Conservation (phyloP, 2,113 vertebrate genomes). For the Oreochromis niloticus region DNA sequence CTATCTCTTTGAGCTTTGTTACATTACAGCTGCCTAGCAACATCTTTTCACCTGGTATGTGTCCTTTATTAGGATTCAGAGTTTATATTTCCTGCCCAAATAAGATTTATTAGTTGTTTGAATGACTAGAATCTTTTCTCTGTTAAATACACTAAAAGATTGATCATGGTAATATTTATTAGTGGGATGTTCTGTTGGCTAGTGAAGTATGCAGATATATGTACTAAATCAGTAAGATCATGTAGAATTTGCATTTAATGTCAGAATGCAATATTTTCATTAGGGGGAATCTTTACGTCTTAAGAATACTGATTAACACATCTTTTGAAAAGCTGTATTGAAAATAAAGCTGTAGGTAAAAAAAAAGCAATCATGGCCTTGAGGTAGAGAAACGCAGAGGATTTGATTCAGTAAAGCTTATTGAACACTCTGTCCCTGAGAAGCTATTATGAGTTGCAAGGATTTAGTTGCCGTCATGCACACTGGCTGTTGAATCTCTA, state of each 20-base stretch:
- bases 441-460: slow-evolving; percentile 26
- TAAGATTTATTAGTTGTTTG: background rate
- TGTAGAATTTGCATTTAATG: background rate
- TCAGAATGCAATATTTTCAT: background rate
- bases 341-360: background rate
- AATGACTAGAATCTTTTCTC: background rate
- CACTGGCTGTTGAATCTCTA: background rate
- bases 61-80: background rate
- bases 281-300: background rate
- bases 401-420: background rate
- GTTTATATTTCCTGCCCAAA: background rate
- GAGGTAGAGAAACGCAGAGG: background rate
- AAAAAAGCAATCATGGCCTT: background rate
- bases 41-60: background rate
- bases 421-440: slow-evolving; percentile 9
- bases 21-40: background rate
- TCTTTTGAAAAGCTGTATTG: background rate
- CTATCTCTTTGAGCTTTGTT: background rate
- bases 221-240: background rate
- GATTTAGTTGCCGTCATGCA: background rate
- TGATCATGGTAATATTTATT: background rate
- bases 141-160: background rate
- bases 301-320: background rate
- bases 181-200: background rate
- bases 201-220: background rate